phyloP scores from a whole-genome alignment of 2,797 vertebrate genomes.

The Oceanodroma leucorhoa region DNA sequence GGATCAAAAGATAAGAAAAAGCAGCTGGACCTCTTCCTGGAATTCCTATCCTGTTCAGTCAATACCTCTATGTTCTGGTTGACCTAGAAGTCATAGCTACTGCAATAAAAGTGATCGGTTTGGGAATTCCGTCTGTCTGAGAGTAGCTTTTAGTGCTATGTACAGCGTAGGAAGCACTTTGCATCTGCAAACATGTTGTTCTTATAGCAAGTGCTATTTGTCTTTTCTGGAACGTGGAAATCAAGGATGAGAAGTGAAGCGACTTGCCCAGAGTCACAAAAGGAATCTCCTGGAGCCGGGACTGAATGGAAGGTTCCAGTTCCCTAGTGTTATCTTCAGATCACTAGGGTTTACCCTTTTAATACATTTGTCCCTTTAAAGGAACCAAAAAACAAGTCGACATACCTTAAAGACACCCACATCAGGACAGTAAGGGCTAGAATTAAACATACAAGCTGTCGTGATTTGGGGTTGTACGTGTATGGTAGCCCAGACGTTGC shows the following conservation, averaged over 20 bases:
- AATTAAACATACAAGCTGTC: conserved; percentile 58
- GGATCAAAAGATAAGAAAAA: neutral
- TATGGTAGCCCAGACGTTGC: neutral
- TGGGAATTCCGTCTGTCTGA: neutral
- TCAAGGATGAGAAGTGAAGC: neutral
- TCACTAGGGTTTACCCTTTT: neutral
- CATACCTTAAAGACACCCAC: conserved; percentile 31
- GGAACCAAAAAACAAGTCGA: neutral
- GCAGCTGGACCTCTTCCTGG: conserved; percentile 9
- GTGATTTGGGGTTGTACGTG: conserved; percentile 15
- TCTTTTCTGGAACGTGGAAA: neutral
- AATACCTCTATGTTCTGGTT: conserved; percentile 5
- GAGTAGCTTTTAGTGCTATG: neutral
- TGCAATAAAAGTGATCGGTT: neutral
- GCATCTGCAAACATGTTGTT: neutral
- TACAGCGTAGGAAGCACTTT: neutral
- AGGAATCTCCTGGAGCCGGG: neutral
- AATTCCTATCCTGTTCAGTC: neutral
- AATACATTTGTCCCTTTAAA: neutral
- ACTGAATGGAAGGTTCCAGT: neutral
- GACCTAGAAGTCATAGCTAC: conserved; percentile 4
- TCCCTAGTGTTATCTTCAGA: neutral
- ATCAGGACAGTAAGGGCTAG: conserved; percentile 67
- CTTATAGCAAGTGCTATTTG: neutral
- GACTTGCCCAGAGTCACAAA: neutral